Conservation (phyloP, 1,140 invertebrate genomes). For the Ephestia elutella region DNA sequence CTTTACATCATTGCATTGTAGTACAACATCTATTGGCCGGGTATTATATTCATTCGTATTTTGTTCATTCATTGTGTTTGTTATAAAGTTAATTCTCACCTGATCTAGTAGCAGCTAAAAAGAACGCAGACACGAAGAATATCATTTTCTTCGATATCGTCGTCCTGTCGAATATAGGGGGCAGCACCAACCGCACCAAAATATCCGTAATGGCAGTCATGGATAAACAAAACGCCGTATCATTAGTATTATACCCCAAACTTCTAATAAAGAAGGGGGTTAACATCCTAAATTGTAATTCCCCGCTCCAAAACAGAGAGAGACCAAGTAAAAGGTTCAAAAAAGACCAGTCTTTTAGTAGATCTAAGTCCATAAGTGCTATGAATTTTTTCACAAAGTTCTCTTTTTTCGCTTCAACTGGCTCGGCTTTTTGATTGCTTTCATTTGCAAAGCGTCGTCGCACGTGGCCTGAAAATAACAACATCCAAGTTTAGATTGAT, state of each 20-base stretch:
- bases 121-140: constrained; percentile 80
- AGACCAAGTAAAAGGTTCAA: constrained; percentile 81
- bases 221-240: constrained; percentile 81
- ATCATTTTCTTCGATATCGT: constrained; percentile 80
- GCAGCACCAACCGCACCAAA: constrained; percentile 79
- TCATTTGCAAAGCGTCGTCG: constrained; percentile 69
- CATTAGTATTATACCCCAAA: constrained; percentile 78
- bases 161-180: constrained; percentile 81
- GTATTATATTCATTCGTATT: too few relatives aligned
- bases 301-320: constrained; percentile 82
- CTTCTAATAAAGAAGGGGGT: constrained; percentile 82
- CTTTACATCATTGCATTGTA: too few relatives aligned
- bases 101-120: constrained; percentile 81
- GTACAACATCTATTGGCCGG: too few relatives aligned
- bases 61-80: too few relatives aligned
- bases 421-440: constrained; percentile 59
- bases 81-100: too few relatives aligned
- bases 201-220: constrained; percentile 84
- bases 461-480: constrained; percentile 52
- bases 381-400: constrained; percentile 74
- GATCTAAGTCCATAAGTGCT: constrained; percentile 77
- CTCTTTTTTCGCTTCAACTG: constrained; percentile 53
- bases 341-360: constrained; percentile 79
- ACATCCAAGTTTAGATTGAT: too few relatives aligned
- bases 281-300: constrained; percentile 84